Evolutionary conservation across 2,888 invertebrate species (phyloP), one percentile per base, ranked within the genome.

Genomic region (Craniophora ligustri): DNA sequence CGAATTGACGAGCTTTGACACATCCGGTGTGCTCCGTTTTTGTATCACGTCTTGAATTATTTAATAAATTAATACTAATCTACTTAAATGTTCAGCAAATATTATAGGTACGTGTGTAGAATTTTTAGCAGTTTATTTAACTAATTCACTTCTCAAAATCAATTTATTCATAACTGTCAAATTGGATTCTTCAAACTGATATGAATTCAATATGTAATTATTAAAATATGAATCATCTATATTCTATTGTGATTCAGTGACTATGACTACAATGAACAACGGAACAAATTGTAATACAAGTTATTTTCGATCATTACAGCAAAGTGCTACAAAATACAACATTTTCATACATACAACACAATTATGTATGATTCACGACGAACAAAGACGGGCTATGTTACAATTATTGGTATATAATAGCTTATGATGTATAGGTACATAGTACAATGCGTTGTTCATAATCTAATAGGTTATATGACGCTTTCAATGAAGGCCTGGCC

Each of bases 371-470:
- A 78, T 59, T 78, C 74, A 78, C 67, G 66, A 73, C 61, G 76
- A 64, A 69, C 72, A 76, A 67, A 76, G 76, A 77, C 72, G 75
- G 66, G 41, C 39, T 53, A 39, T 74, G 71, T 66, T 75, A 76
- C 74, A 81, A 77, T 81, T 78, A 78, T 78, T 79, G 68, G n/a
- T n/a, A n/a, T 79, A 21, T 38, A 21, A 78, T 69, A 58, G 58
- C 64, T 70, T n/a, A n/a, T n/a, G n/a, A n/a, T n/a, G n/a, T n/a
- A n/a, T n/a, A n/a, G n/a, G 78, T 75, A 81, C 79, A 81, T 79
- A 79, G 19, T 41, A 42, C 39, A 66, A 57, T 13, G 38, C 58
- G 66, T 83, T 78, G 82, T 70, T 83, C 79, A 82, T 67, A 65
- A 65, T 73, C 59, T 70, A 53, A 73, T 73, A 72, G 58, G 69